A percentile compares a stretch with the other conserved stretches of the same genome.
Evolutionary conservation across 92 coral and sea anemone species (phyloP).

Genomic region (Palythoa grandis): DNA sequence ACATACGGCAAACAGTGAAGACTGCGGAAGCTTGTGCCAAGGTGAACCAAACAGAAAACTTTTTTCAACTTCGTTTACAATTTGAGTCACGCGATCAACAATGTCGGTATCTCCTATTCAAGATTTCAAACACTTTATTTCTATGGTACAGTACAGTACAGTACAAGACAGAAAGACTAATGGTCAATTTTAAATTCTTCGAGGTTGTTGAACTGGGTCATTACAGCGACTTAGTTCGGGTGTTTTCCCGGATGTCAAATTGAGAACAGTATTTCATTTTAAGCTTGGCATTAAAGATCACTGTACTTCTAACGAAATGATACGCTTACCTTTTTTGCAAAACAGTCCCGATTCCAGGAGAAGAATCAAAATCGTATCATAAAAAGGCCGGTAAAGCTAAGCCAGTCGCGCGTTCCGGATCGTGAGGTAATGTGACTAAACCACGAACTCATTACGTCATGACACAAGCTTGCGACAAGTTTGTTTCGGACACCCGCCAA

Average conservation of each 20-base stretch:
- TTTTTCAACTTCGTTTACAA: too few species aligned
- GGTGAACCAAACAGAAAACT: too few species aligned
- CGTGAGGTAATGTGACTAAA: constrained; percentile 85
- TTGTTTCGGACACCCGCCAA: constrained; percentile 64
- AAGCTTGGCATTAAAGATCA: too few species aligned
- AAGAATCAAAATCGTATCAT: constrained; percentile 13
- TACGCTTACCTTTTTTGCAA: constrained; percentile 36
- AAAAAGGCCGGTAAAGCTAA: constrained; percentile 16
- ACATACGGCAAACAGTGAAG: too few species aligned
- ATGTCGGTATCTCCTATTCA: too few species aligned
- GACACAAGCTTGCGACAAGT: constrained; percentile 63
- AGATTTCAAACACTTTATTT: neutral
- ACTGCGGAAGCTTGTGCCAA: too few species aligned
- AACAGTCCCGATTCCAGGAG: constrained; percentile 35
- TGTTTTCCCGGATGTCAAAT: constrained; percentile 17
- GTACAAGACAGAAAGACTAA: neutral
- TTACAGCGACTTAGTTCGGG: neutral
- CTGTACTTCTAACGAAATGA: neutral
- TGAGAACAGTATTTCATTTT: neutral
- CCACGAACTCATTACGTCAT: constrained; percentile 84
- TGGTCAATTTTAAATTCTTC: too few species aligned
- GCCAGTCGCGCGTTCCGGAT: constrained; percentile 43
- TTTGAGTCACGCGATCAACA: too few species aligned
- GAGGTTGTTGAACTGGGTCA: constrained; percentile 37
- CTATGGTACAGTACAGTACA: neutral